Evolutionary conservation across 2,113 vertebrate genomes (phyloP), one percentile per base, ranked within the genome.

Genomic region (Bostrychus sinensis): DNA sequence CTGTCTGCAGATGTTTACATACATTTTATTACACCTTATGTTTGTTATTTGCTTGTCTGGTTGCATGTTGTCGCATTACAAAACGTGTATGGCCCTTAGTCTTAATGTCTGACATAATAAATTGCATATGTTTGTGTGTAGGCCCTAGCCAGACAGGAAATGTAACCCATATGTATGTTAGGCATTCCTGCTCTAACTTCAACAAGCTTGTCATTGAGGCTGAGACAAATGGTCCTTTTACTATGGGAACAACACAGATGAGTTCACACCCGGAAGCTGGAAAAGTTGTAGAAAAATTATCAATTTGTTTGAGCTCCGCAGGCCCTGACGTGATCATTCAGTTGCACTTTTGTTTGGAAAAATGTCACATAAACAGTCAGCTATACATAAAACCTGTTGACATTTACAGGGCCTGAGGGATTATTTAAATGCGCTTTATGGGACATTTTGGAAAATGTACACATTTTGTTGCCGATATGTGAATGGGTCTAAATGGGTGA

Each of bases 91-190:
- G 41, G 34, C 17, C 62, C 39, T 30, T 17, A 20, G 26, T 48
- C 28, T 3, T 3, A 42, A 66, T 32, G 26, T 65, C 2, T 64
- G 67, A 60, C 43, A 34, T 37, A 42, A 34, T 46, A 14, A 17
- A 16, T n/a, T 66, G 17, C 23, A 19, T 68, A 50, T 69, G 54
- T 80, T 26, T 68, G 26, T 68, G 7, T 63, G 37, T 59, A 46
- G 60, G 59, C 54, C 42, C 53, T 65, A n/a, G 36, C 46, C 75
- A 75, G 73, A 63, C 70, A 80, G 84, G 80, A 87, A 87, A 84
- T 81, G 41, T 78, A 75, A 87, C 66, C 72, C 77, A 81, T 67
- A 56, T 81, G 81, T 66, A 72, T 69, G 67, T 62, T 70, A 19
- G 73, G 39, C 61, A 56, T 72, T 78, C 66, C 71, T 72, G 66